Base-by-base conservation (phyloP, 1,140 invertebrate genomes). In the Luehdorfia chinensis region DNA sequence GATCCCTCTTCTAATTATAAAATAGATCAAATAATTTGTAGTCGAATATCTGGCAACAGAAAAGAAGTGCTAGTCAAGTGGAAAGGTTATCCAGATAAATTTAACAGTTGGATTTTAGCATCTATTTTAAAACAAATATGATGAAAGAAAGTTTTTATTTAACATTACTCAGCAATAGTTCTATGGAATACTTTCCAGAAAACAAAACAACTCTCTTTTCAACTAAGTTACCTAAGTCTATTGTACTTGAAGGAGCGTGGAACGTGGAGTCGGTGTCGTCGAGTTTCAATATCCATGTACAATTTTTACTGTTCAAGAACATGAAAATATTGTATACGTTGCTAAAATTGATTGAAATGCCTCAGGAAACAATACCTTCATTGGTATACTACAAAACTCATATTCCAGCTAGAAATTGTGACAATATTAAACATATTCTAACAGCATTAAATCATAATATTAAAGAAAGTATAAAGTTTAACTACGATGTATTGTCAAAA, bases 271-370 rank as follows among this genome's bases (percentile, higher is more conserved):
- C 33, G 62, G 50, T 19, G 9, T 72, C 12, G 59, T 61, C 12
- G 66, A 73, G 47, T 57, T 73, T 58, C 63, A 64, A 49, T 68
- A 66, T 55, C 64, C 61, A 5, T 71, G 64, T 48, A 65, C 58
- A 1, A 61, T 66, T 49, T 59, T 62, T 50, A 59, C 47, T 28
- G 59, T 72, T 46, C 49, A 53, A 58, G 55, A 66, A 32, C 31
- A 52, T 51, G 55, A 63, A 55, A 54, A 59, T 43, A 31, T 53
- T 39, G 19, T 63, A n/a, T 55, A 53, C 14, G 53, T 51, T 27
- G 21, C 36, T 9, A 56, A 50, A 39, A 12, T 4, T n/a, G 5
- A 51, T 44, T 28, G 5, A 16, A 14, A 30, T 55, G 16, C 28
- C 49, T n/a, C 25, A 25, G 7, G 50, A 58, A 34, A 7, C 8